A percentile compares a stretch with the other conserved stretches of the same genome.
These are phyloP conservation scores for Seira ritae DNA, from an alignment of 2,888 invertebrate species.

Conservation along the genomic window DNA sequence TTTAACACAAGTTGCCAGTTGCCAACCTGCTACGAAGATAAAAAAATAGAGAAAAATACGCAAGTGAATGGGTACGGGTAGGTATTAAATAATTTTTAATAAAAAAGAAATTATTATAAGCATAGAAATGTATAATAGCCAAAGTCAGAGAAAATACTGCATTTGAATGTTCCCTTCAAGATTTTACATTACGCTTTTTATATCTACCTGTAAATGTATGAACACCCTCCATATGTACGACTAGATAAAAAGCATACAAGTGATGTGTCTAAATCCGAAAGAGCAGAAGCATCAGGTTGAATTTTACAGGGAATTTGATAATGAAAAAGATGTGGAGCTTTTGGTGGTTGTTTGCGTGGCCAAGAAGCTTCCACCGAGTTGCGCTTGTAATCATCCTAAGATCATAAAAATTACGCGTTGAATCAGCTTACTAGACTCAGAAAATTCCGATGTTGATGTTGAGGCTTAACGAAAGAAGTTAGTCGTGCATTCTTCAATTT, in stretches of 20 bases:
- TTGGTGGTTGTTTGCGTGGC: conserved; percentile 49
- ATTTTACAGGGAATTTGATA: conserved; percentile 55
- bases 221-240: too few relatives aligned
- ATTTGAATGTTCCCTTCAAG: neutral
- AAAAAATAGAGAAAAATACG: too few relatives aligned
- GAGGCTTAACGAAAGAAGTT: too few relatives aligned
- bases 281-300: conserved; percentile 59
- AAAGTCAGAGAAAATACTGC: neutral
- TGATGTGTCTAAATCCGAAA: conserved; percentile 2
- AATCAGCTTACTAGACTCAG: too few relatives aligned
- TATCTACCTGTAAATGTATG: neutral
- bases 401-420: conserved; percentile 42
- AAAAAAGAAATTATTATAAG: neutral
- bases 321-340: conserved; percentile 42
- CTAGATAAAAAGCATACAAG: neutral
- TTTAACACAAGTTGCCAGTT: conserved; percentile 37
- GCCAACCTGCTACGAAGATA: conserved; percentile 3
- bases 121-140: neutral
- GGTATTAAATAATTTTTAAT: neutral
- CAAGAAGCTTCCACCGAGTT: conserved; percentile 60
- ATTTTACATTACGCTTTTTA: neutral
- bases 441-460: too few relatives aligned
- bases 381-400: conserved; percentile 54
- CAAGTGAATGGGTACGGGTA: neutral
- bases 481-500: too few relatives aligned